Base-by-base conservation (phyloP, 1,140 invertebrate species). In the Rhynchophorus ferrugineus region DNA sequence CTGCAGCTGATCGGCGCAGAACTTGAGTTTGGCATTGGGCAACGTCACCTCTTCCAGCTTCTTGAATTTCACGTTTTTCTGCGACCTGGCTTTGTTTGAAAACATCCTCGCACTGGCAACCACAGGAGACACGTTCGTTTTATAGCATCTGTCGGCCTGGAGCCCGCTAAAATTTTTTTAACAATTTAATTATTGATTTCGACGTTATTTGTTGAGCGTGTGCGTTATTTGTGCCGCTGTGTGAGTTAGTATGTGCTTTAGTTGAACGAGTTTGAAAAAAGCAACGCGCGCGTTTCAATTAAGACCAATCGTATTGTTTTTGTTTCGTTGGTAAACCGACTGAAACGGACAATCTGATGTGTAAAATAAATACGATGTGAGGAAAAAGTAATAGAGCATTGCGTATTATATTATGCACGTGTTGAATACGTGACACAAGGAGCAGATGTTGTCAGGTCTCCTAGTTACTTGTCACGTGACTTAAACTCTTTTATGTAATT, bases 1-100 rank as follows among this genome's bases (percentile, higher is more conserved):
- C 41, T 66, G 67, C 52, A 69, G 50, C 44, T 69, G 67, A 19
- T 69, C 65, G 1, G 58, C 47, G 38, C 59, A 65, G 49, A 69
- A 67, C 38, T 63, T 65, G 36, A 69, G 50, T 39, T 65, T 67
- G 21, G 64, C 59, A 38, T 58, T 62, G 7, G 57, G 58, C 43
- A 68, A 38, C 1, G 63, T 36, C 36, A 66, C 24, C 21, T 64
- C 60, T 41, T 68, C 63, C 46, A 64, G 39, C 33, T 55, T 58
- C 14, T 47, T 39, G 9, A 51, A 36, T 29, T 45, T 52, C 3
- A 38, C 34, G 14, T 29, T 56, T 34, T 58, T 60, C 3, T 34
- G 6, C 14, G 38, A 35, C 19, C 39, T 41, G 9, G 48, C 41
- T 39, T 44, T 44, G 22, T 38, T 44, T 24, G 29, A 36, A 44